These are phyloP conservation scores for Meda fulgida DNA, from an alignment of 2,797 vertebrate species.

Conservation along the genomic window DNA sequence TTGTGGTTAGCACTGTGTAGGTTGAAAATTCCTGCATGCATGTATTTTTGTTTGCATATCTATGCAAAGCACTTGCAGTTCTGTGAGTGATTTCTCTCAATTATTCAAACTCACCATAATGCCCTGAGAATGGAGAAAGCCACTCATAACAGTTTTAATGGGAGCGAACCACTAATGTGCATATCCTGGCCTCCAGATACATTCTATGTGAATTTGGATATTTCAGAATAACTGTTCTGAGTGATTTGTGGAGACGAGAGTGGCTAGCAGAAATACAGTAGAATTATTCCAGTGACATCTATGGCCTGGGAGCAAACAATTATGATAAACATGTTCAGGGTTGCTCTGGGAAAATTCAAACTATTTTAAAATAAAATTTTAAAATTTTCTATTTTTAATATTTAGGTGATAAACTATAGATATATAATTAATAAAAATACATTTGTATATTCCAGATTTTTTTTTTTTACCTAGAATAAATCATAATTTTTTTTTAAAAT, in stretches of 20 bases:
- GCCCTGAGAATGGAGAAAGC: slow-evolving; percentile 47
- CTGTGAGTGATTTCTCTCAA: slow-evolving; percentile 72
- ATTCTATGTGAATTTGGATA: slow-evolving; percentile 2
- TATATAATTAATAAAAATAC: neutral
- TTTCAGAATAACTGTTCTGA: neutral
- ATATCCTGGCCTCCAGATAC: neutral
- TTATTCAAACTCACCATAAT: slow-evolving; percentile 66
- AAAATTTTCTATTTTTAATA: too few relatives aligned
- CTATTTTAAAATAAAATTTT: neutral
- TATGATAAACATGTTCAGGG: slow-evolving; percentile 3
- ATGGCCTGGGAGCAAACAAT: neutral
- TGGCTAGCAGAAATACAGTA: neutral
- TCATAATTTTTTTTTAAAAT: too few relatives aligned
- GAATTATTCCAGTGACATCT: neutral
- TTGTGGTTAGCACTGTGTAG: neutral
- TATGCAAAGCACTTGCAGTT: slow-evolving; percentile 63
- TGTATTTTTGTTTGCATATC: neutral
- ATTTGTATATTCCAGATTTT: neutral
- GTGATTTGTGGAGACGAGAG: neutral
- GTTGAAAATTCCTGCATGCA: neutral
- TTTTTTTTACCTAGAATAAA: too few relatives aligned
- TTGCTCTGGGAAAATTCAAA: neutral
- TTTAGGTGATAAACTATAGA: neutral
- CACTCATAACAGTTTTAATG: slow-evolving; percentile 68
- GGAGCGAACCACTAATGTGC: slow-evolving; percentile 67